phyloP scores from a whole-genome alignment of 2,113 vertebrate genomes.

The Alethe castanea region DNA sequence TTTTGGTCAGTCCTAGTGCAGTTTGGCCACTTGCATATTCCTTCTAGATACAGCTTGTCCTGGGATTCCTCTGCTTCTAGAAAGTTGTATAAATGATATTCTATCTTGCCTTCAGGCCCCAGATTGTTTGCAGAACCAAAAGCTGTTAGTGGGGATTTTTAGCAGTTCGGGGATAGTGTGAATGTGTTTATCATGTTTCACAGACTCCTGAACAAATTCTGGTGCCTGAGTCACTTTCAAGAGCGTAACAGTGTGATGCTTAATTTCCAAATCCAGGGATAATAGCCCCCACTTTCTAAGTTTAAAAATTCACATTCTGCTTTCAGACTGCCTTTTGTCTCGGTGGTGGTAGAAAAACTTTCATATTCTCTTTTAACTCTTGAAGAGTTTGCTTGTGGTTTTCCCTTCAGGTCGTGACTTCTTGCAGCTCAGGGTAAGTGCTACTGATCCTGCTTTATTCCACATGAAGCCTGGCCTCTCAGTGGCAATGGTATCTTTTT shows the following conservation, averaged over 20 bases:
- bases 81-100: not conserved
- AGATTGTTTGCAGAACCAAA: not conserved
- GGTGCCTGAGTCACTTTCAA: not conserved
- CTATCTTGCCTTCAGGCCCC: not conserved
- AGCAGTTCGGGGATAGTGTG: not conserved
- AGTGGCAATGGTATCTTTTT: not conserved
- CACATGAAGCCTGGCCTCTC: not conserved
- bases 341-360: not conserved
- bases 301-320: not conserved
- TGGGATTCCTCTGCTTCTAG: not conserved
- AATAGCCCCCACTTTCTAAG: not conserved
- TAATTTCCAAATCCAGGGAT: not conserved
- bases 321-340: not conserved
- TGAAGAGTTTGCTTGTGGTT: not conserved
- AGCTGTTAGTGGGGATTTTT: not conserved
- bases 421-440: not conserved
- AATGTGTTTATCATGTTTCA: conserved; percentile 18
- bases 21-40: not conserved
- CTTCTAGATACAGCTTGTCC: not conserved
- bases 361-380: not conserved
- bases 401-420: not conserved
- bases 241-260: not conserved
- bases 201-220: not conserved
- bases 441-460: not conserved
- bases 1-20: not conserved